These are phyloP conservation scores for Drosophila pectinifera DNA, from an alignment of 1,140 invertebrate genomes.

Conservation along the genomic window DNA sequence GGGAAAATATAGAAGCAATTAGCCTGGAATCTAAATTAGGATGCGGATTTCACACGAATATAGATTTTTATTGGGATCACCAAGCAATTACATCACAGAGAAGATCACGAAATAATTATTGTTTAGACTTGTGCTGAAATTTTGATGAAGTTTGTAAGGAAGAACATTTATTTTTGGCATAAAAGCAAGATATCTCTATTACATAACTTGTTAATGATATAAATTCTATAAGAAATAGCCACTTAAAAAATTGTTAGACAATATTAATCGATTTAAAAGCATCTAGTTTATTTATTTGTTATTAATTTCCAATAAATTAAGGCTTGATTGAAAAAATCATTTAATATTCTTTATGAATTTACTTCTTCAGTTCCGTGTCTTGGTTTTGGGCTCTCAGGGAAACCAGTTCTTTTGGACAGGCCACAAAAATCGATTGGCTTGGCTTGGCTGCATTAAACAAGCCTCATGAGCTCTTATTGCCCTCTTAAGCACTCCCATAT, in stretches of 20 bases:
- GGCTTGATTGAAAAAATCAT: neutral
- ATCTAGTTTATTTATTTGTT: no score
- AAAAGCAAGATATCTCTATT: no score
- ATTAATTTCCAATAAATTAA: neutral
- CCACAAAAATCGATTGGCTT: constrained; percentile 30
- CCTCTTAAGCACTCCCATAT: constrained; percentile 57
- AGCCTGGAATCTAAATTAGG: constrained; percentile 49
- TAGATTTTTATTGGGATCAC: constrained; percentile 21
- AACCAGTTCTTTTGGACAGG: constrained; percentile 27
- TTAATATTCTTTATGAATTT: constrained; percentile 1
- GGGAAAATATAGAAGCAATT: constrained; percentile 50
- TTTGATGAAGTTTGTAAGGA: neutral
- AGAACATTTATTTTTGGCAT: neutral
- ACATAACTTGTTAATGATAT: no score
- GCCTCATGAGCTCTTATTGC: constrained; percentile 51
- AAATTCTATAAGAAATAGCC: no score
- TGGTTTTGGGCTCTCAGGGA: neutral
- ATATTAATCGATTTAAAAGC: no score
- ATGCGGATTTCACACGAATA: constrained; percentile 25
- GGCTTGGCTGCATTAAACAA: constrained; percentile 38
- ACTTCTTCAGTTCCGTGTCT: constrained; percentile 1
- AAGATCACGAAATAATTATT: constrained; percentile 13
- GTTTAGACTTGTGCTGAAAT: neutral
- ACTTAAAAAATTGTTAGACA: no score
- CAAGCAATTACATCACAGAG: constrained; percentile 2